These are phyloP conservation scores for Drosophila heteroneura DNA, from an alignment of 2,888 invertebrate species.

Conservation along the genomic window DNA sequence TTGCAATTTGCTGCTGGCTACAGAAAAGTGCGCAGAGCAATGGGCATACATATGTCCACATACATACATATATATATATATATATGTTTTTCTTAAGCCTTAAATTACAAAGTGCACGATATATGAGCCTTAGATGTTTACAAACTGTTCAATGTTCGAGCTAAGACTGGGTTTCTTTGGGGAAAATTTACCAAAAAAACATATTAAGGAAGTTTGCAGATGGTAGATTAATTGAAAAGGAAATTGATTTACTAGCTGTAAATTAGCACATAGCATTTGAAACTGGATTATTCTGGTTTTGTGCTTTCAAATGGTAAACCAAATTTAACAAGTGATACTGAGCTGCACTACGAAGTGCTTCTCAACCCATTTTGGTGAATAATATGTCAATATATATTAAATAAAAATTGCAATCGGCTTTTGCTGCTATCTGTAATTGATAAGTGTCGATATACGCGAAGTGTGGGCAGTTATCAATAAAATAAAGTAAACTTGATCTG, in stretches of 20 bases:
- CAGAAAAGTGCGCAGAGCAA: not conserved
- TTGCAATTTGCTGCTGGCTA: conserved; percentile 6
- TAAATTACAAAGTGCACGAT: conserved; percentile 5
- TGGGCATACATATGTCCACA: not conserved
- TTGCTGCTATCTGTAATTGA: too few species aligned
- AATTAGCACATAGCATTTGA: not conserved
- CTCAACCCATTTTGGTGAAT: not conserved
- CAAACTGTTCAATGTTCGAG: not conserved
- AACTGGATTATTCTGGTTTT: not conserved
- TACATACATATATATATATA: not conserved
- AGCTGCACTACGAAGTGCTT: not conserved
- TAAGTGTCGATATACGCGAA: not conserved
- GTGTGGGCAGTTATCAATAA: not conserved
- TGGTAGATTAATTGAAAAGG: not conserved
- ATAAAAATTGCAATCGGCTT: not conserved
- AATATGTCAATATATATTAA: not conserved
- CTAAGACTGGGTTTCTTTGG: not conserved
- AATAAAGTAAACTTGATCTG: not conserved
- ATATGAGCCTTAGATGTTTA: not conserved
- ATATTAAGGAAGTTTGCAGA: not conserved
- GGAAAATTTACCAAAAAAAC: not conserved
- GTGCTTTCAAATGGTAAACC: not conserved
- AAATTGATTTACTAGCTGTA: not conserved
- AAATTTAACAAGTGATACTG: not conserved
- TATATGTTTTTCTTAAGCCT: not conserved